These are phyloP conservation scores for Oreocharis arfaki DNA, from an alignment of 2,113 vertebrate genomes.

Conservation along the genomic window DNA sequence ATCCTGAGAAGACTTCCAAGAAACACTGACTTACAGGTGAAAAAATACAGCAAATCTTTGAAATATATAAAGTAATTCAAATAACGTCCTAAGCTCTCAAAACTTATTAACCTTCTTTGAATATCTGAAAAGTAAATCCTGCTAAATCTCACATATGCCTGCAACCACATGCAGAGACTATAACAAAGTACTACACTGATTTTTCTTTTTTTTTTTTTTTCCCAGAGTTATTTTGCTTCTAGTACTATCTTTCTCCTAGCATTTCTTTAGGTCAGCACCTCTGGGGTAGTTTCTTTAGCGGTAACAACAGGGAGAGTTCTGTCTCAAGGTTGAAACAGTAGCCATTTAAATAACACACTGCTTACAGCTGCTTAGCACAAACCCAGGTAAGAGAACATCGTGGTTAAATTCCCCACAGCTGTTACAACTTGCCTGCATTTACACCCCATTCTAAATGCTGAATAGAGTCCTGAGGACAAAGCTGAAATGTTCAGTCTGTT, in stretches of 20 bases:
- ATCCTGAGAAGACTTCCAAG: not conserved
- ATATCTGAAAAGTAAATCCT: not conserved
- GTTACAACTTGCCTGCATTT: not conserved
- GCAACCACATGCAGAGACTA: not conserved
- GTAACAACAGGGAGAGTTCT: not conserved
- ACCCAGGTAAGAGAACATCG: not conserved
- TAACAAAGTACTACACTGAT: not conserved
- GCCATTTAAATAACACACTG: not conserved
- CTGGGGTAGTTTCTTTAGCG: not conserved
- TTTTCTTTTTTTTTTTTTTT: not conserved
- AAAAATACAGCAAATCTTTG: not conserved
- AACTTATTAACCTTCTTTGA: not conserved
- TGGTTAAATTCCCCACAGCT: not conserved
- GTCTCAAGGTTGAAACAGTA: not conserved
- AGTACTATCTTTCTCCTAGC: not conserved
- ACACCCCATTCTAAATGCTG: not conserved
- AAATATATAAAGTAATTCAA: not conserved
- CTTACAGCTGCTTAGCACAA: not conserved
- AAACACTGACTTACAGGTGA: not conserved
- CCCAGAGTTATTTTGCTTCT: not conserved
- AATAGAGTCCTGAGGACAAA: conserved; percentile 41
- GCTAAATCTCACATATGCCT: not conserved
- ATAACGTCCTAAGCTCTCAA: not conserved
- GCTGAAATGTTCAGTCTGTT: conserved; percentile 21
- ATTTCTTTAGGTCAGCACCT: not conserved